Evolutionary conservation across 2,888 invertebrate species (phyloP), one percentile per base, ranked within the genome.

Genomic region (Drosophila formosana): DNA sequence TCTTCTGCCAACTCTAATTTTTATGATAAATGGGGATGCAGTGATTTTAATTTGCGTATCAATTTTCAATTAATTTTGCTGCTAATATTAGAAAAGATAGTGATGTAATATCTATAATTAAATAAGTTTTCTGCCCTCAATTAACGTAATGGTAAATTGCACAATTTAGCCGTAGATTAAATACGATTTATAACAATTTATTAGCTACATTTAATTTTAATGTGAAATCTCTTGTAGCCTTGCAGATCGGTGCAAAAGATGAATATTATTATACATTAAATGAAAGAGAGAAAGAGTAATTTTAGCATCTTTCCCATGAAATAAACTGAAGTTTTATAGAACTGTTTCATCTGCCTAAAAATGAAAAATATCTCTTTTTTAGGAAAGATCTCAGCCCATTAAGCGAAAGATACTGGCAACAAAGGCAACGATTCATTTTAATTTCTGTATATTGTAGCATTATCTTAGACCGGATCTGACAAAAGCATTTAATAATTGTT

Each of bases 401-500:
- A 18, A 37, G 18, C 4, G n/a, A 28, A 6, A 56, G 47, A 46
- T 64, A 39, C 9, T 3, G 13, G 37, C 23, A 55, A 43, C 61
- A 72, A 49, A 32, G 65, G 45, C 58, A 50, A 53, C 26, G 53
- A 37, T 56, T 62, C 25, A 76, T 56, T 61, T 43, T 43, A 46
- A 45, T 52, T 18, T 28, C 18, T 49, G 39, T 39, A 75, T 52
- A 43, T 43, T 46, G 49, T 37, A 43, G 53, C 8, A 30, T 9
- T 60, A 49, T 60, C 60, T 58, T 43, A 45, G 62, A 58, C 66
- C 72, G 66, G 63, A 66, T 66, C 66, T 50, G 47, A 45, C 39
- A 5, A 26, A 11, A 67, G 47, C 63, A 51, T 68, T 61, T 64
- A 63, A 70, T 70, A 68, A 73, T 67, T 61, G 69, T 76, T 73